Evolutionary conservation across 1,140 invertebrate genomes (phyloP).

Genomic region (Drosophila kikkawai): DNA sequence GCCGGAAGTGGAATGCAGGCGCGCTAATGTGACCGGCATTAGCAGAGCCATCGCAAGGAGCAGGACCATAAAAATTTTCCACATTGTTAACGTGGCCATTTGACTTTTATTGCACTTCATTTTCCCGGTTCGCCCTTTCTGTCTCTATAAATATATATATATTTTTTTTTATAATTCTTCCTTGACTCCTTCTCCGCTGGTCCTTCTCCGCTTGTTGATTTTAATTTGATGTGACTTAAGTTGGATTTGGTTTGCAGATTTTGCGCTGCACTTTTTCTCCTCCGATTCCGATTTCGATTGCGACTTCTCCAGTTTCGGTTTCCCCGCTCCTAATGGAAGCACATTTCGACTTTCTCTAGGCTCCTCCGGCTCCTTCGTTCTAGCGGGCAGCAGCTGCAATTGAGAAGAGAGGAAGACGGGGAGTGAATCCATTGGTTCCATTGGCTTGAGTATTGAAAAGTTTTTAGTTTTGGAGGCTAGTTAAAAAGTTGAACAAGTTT

Average conservation of each 20-base stretch:
- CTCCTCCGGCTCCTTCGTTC: constrained; percentile 15
- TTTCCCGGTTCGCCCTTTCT: constrained; percentile 45
- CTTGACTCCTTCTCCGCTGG: constrained; percentile 22
- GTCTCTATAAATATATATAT: constrained; percentile 30
- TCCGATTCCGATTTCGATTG: constrained; percentile 20
- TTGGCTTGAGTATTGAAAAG: constrained; percentile 70
- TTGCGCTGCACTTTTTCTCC: constrained; percentile 55
- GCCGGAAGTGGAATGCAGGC: constrained; percentile 75
- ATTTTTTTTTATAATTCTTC: constrained; percentile 56
- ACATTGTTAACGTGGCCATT: constrained; percentile 84
- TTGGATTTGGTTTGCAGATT: constrained; percentile 82
- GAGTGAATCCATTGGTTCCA: constrained; percentile 55
- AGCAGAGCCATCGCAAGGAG: constrained; percentile 65
- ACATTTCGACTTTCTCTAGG: constrained; percentile 65
- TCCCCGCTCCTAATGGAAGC: constrained; percentile 46
- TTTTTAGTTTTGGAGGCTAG: constrained; percentile 71
- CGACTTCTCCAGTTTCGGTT: constrained; percentile 37
- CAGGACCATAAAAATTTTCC: constrained; percentile 82
- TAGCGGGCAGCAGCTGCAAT: constrained; percentile 56
- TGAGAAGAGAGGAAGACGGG: constrained; percentile 18
- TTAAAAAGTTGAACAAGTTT: constrained; percentile 79
- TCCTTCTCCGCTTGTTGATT: constrained; percentile 75
- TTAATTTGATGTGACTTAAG: constrained; percentile 84
- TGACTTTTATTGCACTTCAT: constrained; percentile 84
- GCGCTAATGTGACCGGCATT: constrained; percentile 81